These are phyloP conservation scores for Sylvilagus bachmani DNA, from an alignment of 2,113 vertebrate genomes.

Conservation along the genomic window DNA sequence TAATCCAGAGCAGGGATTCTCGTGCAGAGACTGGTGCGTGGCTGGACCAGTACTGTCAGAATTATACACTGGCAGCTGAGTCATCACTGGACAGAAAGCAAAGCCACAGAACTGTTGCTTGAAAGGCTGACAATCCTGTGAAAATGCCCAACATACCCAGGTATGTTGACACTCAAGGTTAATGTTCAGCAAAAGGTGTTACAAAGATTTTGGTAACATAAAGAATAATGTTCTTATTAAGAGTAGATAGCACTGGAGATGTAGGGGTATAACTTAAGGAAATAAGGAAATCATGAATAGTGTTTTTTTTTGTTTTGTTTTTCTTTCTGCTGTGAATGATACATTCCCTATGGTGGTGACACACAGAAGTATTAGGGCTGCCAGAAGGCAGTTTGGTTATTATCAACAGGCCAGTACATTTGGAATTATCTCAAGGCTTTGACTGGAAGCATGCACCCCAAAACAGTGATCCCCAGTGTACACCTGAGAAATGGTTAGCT, in stretches of 20 bases:
- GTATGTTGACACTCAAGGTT: constrained; percentile 69
- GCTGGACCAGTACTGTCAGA: constrained; percentile 27
- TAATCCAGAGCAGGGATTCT: constrained; percentile 27
- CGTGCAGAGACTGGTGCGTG: constrained; percentile 29
- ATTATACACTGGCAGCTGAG: constrained; percentile 51
- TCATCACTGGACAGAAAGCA: constrained; percentile 55
- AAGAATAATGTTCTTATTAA: constrained; percentile 60
- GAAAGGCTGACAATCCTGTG: constrained; percentile 71
- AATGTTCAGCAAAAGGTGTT: constrained; percentile 70
- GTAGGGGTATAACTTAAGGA: constrained; percentile 49
- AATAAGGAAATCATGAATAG: not conserved
- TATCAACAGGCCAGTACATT: not conserved
- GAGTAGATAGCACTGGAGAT: constrained; percentile 35
- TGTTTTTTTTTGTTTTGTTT: rapidly evolving
- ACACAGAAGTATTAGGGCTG: not conserved
- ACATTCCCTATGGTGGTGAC: not conserved
- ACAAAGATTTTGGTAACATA: constrained; percentile 66
- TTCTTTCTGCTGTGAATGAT: not conserved
- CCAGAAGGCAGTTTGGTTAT: not conserved
- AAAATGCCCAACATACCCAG: constrained; percentile 66
- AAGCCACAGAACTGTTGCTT: constrained; percentile 54
- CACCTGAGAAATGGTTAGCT: constrained; percentile 23
- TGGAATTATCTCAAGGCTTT: constrained; percentile 35
- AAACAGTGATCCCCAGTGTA: not conserved
- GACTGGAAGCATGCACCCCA: not conserved